These are phyloP conservation scores for Mimachlamys varia DNA, from an alignment of 2,888 invertebrate species.

Conservation along the genomic window DNA sequence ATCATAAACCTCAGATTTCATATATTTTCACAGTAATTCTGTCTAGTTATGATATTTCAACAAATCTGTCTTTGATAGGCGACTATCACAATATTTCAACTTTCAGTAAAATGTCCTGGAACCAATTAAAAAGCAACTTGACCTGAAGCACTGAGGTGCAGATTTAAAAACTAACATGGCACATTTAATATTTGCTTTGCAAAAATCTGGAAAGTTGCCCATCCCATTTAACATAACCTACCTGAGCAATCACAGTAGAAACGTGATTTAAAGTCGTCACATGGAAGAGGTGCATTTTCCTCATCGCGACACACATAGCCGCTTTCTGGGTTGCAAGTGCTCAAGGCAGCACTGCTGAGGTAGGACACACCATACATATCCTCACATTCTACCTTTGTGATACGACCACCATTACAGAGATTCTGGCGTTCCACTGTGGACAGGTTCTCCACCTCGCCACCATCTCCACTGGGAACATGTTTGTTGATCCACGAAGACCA, in stretches of 20 bases:
- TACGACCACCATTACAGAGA: slow-evolving; percentile 66
- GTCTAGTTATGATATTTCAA: too few relatives aligned
- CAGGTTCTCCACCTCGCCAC: slow-evolving; percentile 60
- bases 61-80: too few relatives aligned
- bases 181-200: too few relatives aligned
- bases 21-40: too few relatives aligned
- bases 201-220: too few relatives aligned
- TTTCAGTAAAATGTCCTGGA: too few relatives aligned
- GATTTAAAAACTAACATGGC: too few relatives aligned
- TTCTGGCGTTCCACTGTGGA: slow-evolving; percentile 50
- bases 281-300: slow-evolving; percentile 65
- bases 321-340: slow-evolving; percentile 83
- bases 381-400: slow-evolving; percentile 52
- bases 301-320: slow-evolving; percentile 87
- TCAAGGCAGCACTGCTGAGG: slow-evolving; percentile 39
- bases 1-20: too few relatives aligned
- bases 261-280: slow-evolving; percentile 78
- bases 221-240: neutral
- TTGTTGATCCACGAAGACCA: slow-evolving; percentile 73
- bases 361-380: slow-evolving; percentile 37
- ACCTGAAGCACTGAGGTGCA: too few relatives aligned
- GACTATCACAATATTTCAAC: too few relatives aligned
- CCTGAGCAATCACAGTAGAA: slow-evolving; percentile 67
- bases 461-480: slow-evolving; percentile 52
- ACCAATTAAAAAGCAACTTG: too few relatives aligned